These are phyloP conservation scores for Ranitomeya imitator DNA, from an alignment of 2,113 vertebrate species.

Conservation along the genomic window DNA sequence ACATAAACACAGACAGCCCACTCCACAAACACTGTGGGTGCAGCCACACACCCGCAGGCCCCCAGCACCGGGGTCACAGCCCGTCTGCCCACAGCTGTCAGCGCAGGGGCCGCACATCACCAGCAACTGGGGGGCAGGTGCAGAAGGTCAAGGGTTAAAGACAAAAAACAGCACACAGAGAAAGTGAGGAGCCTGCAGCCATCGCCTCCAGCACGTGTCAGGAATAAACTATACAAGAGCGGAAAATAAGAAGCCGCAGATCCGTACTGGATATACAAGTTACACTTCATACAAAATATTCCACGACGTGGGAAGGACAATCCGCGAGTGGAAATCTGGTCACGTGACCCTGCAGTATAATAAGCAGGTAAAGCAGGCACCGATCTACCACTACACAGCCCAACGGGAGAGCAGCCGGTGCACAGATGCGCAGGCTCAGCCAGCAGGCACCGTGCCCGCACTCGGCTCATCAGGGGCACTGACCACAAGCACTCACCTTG, in stretches of 20 bases:
- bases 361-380: too few species aligned
- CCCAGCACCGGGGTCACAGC: neutral
- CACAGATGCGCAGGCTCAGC: too few species aligned
- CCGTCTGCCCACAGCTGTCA: constrained; percentile 30
- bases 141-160: neutral
- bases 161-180: neutral
- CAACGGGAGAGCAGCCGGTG: too few species aligned
- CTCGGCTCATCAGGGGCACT: too few species aligned
- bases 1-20: neutral
- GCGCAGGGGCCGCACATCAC: neutral
- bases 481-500: constrained; percentile 1
- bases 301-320: neutral
- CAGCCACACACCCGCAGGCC: neutral
- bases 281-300: neutral
- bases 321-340: neutral
- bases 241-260: neutral
- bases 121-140: neutral
- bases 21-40: neutral
- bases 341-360: too few species aligned
- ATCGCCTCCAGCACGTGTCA: neutral
- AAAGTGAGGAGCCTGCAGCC: neutral
- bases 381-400: too few species aligned
- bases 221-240: neutral
- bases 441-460: too few species aligned
- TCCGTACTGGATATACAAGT: neutral